phyloP scores from a whole-genome alignment of 2,888 invertebrate genomes.

The Drosophila kanekoi region DNA sequence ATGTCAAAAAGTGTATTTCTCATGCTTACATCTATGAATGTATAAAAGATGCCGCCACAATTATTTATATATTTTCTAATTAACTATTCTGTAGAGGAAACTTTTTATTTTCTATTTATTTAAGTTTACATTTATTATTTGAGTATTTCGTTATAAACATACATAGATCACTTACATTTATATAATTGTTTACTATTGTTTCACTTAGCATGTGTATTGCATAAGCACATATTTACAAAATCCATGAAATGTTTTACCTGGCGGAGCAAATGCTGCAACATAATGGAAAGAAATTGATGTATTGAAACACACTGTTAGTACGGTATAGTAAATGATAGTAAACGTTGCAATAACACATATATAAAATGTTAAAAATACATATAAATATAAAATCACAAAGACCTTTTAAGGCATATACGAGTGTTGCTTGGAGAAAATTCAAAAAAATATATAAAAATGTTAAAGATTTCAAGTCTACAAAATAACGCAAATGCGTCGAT shows the following conservation, averaged over 20 bases:
- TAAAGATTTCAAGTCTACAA: constrained; percentile 25
- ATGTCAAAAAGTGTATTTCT: constrained; percentile 41
- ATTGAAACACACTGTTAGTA: constrained; percentile 12
- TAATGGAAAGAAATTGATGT: constrained; percentile 8
- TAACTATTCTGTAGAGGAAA: constrained; percentile 25
- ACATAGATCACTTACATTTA: constrained; percentile 22
- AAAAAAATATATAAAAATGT: constrained; percentile 39
- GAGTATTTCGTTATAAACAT: constrained; percentile 27
- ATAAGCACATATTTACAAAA: constrained; percentile 26
- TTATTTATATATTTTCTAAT: constrained; percentile 39
- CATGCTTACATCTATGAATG: constrained; percentile 18
- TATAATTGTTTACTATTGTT: constrained; percentile 20
- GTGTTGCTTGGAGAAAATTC: constrained; percentile 28
- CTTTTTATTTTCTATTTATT: constrained; percentile 50
- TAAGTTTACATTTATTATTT: constrained; percentile 34
- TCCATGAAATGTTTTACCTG: constrained; percentile 19
- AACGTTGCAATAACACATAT: constrained; percentile 40
- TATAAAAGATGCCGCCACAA: constrained; percentile 23
- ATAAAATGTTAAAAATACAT: constrained; percentile 41
- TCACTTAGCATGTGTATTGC: constrained; percentile 27
- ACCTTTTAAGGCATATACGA: constrained; percentile 11
- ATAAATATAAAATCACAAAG: constrained; percentile 12
- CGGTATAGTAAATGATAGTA: constrained; percentile 40
- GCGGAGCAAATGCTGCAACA: constrained; percentile 6
- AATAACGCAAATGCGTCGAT: constrained; percentile 5